Base-by-base conservation (phyloP, 2,113 vertebrate species). In the Sander lucioperca region DNA sequence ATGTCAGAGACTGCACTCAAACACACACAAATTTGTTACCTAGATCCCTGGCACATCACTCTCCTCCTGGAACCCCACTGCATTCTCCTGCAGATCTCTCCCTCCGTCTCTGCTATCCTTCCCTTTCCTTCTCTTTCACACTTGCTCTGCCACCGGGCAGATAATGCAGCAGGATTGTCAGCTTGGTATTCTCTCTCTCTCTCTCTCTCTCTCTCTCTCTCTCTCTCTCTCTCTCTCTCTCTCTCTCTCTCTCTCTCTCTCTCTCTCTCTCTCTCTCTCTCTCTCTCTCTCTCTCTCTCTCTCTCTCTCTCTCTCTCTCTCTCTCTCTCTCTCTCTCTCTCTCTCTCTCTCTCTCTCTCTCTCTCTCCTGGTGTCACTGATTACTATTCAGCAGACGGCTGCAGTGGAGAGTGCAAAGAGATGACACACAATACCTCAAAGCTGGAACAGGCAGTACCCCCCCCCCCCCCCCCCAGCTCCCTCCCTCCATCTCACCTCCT, bases 351-450 rank as follows among this genome's bases (percentile, higher is more conserved):
- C 73, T 85, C 43, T 48, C 10, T 27, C 19, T 58, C 4, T 75
- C 15, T 69, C 91, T 88, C 67, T 86, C 88, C 87, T 85, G 78
- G 92, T 94, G 95, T 95, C 92, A 96, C 96, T 92, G 95, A 95
- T 96, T 97, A 96, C 94, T 96, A 97, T 96, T 95, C 95, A 96
- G 92, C 95, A 96, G 95, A 96, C 93, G 92, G 94, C 94, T 96
- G 95, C 94, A 96, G 95, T 94, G 94, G 94, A 96, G 94, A 96
- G 94, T 94, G 94, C 95, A 94, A 93, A 95, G 93, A 96, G 94
- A 96, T 94, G 95, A 96, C 92, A 97, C 92, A 95, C 91, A 96
- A 96, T 96, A 96, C 93, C 95, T 96, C 92, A 93, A 96, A 96
- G 94, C 94, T 95, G 90, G 94, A 94, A 94, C 91, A 95, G 94